These are phyloP conservation scores for Oreortyx pictus DNA, from an alignment of 2,797 vertebrate genomes.

Conservation along the genomic window DNA sequence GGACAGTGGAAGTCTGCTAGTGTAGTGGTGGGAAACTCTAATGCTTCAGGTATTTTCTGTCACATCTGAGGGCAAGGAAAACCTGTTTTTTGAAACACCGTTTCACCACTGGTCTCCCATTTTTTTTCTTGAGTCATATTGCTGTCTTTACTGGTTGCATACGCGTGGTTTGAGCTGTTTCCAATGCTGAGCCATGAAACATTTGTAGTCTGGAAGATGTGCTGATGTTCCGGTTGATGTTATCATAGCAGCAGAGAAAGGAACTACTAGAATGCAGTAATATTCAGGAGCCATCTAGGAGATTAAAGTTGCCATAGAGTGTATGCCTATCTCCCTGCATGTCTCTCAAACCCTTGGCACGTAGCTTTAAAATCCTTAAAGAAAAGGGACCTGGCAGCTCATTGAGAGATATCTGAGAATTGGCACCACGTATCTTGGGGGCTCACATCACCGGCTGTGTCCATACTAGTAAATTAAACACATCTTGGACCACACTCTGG, in stretches of 20 bases:
- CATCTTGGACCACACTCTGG: background rate
- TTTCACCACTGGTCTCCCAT: background rate
- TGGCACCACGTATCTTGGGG: background rate
- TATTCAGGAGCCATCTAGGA: constrained; percentile 15
- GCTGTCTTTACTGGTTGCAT: background rate
- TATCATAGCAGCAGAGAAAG: background rate
- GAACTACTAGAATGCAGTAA: background rate
- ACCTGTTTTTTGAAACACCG: background rate
- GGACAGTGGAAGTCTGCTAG: background rate
- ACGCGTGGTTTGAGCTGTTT: background rate
- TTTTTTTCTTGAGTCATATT: background rate
- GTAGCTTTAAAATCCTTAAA: constrained; percentile 42
- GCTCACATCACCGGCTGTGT: background rate
- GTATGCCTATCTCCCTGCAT: background rate
- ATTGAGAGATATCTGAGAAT: background rate
- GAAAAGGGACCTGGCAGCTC: constrained; percentile 10
- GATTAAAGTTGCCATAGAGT: background rate
- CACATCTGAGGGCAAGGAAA: background rate
- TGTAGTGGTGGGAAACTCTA: background rate
- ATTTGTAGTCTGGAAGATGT: background rate
- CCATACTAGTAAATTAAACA: background rate
- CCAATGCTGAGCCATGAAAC: background rate
- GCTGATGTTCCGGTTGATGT: constrained; percentile 1
- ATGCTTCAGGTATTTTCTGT: background rate
- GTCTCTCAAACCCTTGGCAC: background rate